Percentiles rank a stretch among this genome's conserved stretches.
phyloP scores from a whole-genome alignment of 2,888 invertebrate species.

The Caenorhabditis drosophilae region DNA sequence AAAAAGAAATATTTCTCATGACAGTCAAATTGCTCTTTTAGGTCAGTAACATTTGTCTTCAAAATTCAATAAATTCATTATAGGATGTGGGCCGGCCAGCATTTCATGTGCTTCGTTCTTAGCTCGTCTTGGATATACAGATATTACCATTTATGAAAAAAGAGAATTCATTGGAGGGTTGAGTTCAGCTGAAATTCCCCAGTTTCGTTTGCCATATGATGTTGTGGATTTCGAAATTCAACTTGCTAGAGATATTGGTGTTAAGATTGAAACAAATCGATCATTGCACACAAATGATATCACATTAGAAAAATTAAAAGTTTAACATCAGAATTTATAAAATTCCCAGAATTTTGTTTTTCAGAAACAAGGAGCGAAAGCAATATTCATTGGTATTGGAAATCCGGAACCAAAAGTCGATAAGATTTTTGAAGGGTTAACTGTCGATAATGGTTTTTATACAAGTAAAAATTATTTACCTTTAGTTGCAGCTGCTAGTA shows the following conservation, averaged over 20 bases:
- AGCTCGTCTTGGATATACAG: constrained; percentile 87
- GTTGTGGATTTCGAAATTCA: constrained; percentile 91
- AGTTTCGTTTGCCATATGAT: constrained; percentile 89
- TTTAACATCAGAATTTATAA: too few species aligned
- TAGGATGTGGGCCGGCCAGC: constrained; percentile 94
- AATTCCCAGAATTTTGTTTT: constrained; percentile 69
- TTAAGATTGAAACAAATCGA: constrained; percentile 79
- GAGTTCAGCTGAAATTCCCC: constrained; percentile 88
- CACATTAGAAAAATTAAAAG: constrained; percentile 75
- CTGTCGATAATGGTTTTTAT: constrained; percentile 84
- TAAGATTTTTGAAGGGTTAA: constrained; percentile 79
- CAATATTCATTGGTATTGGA: constrained; percentile 78
- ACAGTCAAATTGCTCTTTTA: constrained; percentile 78
- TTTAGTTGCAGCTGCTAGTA: constrained; percentile 84
- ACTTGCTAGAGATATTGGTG: constrained; percentile 88
- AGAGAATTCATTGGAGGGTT: constrained; percentile 86
- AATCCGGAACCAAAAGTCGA: constrained; percentile 86
- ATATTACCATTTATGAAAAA: constrained; percentile 91
- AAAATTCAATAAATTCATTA: not conserved
- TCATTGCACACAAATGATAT: constrained; percentile 74
- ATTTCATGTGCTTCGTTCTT: constrained; percentile 94
- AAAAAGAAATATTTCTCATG: constrained; percentile 57
- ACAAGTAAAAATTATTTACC: constrained; percentile 94
- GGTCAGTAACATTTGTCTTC: constrained; percentile 70
- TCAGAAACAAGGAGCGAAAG: constrained; percentile 43